Percentiles rank a stretch among this genome's conserved stretches.
These are phyloP conservation scores for Clytia hemisphaerica DNA, from an alignment of 30 jellyfish, hydroid and myxozoan genomes.

Conservation along the genomic window DNA sequence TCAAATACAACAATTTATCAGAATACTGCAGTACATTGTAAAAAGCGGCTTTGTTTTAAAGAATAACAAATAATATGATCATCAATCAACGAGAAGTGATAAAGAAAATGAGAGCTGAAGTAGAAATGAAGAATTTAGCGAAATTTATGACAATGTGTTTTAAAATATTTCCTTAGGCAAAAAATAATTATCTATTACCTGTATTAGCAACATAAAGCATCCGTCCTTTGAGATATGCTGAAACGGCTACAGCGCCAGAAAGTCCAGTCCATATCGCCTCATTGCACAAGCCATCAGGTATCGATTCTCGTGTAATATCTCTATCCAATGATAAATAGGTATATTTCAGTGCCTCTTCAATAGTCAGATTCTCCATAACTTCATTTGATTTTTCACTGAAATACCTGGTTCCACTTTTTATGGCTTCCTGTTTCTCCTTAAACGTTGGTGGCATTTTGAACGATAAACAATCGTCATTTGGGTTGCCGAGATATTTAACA, in stretches of 20 bases:
- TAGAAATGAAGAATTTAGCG: background rate
- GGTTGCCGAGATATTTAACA: slow-evolving; percentile 37
- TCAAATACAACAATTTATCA: no score
- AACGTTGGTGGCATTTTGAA: slow-evolving; percentile 44
- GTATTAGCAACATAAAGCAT: slow-evolving; percentile 79
- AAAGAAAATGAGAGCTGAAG: no score
- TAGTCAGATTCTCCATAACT: background rate
- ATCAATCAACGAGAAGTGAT: no score
- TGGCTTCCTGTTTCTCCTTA: slow-evolving; percentile 48
- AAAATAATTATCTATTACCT: slow-evolving; percentile 34
- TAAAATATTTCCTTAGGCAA: background rate
- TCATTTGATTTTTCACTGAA: slow-evolving; percentile 21
- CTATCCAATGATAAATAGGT: slow-evolving; percentile 65
- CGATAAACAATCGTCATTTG: slow-evolving; percentile 34
- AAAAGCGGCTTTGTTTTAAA: no score
- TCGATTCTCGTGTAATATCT: slow-evolving; percentile 80
- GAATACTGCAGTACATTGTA: no score
- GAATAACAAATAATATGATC: no score
- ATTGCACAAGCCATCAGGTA: slow-evolving; percentile 73
- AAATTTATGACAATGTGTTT: background rate
- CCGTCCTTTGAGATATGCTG: slow-evolving; percentile 65
- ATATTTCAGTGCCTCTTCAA: slow-evolving; percentile 34
- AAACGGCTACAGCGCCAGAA: slow-evolving; percentile 95
- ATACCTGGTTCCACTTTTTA: slow-evolving; percentile 46
- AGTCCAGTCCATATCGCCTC: slow-evolving; percentile 81